These are phyloP conservation scores for Iguana delicatissima DNA, from an alignment of 2,797 vertebrate species.

Conservation along the genomic window DNA sequence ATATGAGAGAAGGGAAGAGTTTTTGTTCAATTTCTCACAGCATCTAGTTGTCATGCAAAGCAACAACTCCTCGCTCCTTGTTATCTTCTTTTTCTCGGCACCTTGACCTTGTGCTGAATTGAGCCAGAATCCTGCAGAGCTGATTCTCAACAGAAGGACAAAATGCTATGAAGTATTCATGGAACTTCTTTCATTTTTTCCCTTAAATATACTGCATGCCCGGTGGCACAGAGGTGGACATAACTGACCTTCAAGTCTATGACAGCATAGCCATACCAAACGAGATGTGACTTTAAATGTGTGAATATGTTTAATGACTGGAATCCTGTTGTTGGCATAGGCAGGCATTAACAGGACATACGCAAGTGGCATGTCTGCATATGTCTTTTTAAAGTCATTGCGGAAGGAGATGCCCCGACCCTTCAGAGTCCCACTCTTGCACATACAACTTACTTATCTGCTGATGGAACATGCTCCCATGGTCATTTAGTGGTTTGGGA, in stretches of 20 bases:
- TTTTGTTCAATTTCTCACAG: background rate
- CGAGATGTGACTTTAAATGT: background rate
- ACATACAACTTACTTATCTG: too few relatives aligned
- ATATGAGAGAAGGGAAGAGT: background rate
- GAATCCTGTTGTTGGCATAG: too few relatives aligned
- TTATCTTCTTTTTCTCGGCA: background rate
- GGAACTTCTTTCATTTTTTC: background rate
- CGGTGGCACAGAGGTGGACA: background rate
- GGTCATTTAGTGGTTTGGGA: too few relatives aligned
- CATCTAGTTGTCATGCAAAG: background rate
- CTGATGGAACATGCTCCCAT: too few relatives aligned
- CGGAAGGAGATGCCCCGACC: too few relatives aligned
- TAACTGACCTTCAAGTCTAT: background rate
- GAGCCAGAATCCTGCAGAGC: background rate
- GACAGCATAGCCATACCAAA: background rate
- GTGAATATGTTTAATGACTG: background rate
- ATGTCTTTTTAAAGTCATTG: too few relatives aligned
- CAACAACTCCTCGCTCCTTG: background rate
- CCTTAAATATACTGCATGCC: background rate
- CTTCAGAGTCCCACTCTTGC: too few relatives aligned
- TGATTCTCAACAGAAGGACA: background rate
- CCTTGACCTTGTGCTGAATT: background rate
- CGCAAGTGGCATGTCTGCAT: too few relatives aligned
- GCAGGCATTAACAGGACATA: too few relatives aligned
- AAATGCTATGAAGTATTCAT: slow-evolving; percentile 1